Evolutionary conservation across 1,140 invertebrate species (phyloP).

Genomic region (Andrena cerasifolii): DNA sequence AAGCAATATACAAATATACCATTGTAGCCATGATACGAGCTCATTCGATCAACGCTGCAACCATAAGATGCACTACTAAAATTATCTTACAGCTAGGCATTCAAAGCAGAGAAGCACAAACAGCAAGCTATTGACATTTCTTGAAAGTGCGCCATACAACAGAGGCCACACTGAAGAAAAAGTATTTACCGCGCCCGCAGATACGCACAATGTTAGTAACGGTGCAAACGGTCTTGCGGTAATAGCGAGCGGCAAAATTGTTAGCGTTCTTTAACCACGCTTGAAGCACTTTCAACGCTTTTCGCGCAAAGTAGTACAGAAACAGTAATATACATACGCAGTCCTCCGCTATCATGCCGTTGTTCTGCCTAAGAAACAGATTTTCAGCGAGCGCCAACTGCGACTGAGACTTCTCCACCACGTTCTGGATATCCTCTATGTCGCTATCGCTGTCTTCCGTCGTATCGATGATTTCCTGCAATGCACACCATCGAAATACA

Average conservation of each 20-base stretch:
- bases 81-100: not conserved
- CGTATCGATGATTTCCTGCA: conserved; percentile 64
- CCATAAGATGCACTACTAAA: not conserved
- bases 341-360: conserved; percentile 78
- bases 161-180: not conserved
- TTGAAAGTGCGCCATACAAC: too few species aligned
- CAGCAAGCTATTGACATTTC: not conserved
- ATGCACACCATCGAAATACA: too few species aligned
- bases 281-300: not conserved
- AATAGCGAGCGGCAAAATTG: not conserved
- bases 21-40: not conserved
- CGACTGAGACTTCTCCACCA: conserved; percentile 83
- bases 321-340: conserved; percentile 80
- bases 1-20: not conserved
- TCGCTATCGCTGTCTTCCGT: conserved; percentile 80
- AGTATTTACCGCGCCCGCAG: not conserved
- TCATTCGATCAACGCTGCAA: not conserved
- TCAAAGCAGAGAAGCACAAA: not conserved
- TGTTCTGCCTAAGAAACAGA: conserved; percentile 81
- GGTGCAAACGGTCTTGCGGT: not conserved
- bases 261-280: not conserved
- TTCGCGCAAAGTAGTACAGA: not conserved
- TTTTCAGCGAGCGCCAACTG: conserved; percentile 84
- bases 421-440: conserved; percentile 84
- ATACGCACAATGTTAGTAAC: not conserved